Evolutionary conservation across 1,140 invertebrate species (phyloP).

Genomic region (Cotesia vestalis): DNA sequence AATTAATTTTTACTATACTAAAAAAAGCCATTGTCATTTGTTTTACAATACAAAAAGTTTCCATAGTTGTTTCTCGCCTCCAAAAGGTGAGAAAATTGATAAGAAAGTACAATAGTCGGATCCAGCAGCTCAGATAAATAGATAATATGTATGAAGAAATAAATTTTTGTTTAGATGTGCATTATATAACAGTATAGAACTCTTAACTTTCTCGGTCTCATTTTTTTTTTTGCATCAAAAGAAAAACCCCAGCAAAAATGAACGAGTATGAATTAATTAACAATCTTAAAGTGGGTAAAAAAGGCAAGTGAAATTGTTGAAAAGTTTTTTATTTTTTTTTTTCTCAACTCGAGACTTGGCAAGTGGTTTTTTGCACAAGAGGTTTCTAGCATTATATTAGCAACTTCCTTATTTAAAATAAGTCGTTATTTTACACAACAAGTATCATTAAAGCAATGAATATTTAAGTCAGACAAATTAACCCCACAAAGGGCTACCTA

Average conservation of each 20-base stretch:
- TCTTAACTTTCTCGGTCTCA: slow-evolving; percentile 15
- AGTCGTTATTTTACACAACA: background rate
- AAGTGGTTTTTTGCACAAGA: slow-evolving; percentile 18
- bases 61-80: no score
- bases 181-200: no score
- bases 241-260: background rate
- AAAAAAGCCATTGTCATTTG: no score
- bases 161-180: slow-evolving; percentile 22
- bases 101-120: no score
- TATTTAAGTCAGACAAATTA: no score
- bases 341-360: no score
- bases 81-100: no score
- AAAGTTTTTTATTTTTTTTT: background rate
- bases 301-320: background rate
- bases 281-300: slow-evolving; percentile 13
- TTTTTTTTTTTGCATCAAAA: slow-evolving; percentile 1
- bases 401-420: slow-evolving; percentile 8
- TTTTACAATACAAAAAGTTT: no score
- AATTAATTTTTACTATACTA: no score
- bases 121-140: no score
- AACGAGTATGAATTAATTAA: slow-evolving; percentile 30
- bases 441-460: no score
- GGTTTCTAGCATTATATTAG: slow-evolving; percentile 8
- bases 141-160: slow-evolving; percentile 29
- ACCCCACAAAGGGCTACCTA: no score